Evolutionary conservation across 2,888 invertebrate genomes (phyloP).

Genomic region (Crocallis elinguaria): DNA sequence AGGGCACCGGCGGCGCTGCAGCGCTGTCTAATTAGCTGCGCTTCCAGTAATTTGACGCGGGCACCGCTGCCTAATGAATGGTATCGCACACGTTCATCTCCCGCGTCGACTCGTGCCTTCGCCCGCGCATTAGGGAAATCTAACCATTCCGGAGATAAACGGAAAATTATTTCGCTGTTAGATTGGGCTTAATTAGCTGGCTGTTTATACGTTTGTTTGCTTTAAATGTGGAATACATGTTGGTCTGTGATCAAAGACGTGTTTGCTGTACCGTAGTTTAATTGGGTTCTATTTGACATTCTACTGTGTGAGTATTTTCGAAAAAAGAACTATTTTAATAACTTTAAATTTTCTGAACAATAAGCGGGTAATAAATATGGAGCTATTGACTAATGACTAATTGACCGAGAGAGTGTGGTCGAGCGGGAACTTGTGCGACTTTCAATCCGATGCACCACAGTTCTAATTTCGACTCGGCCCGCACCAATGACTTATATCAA

Average conservation of each 20-base stretch:
- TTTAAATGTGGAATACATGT: constrained; percentile 6
- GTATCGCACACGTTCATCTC: constrained; percentile 83
- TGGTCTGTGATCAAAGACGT: constrained; percentile 4
- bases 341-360: too few species aligned
- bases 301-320: too few species aligned
- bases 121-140: constrained; percentile 65
- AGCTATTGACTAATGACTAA: too few species aligned
- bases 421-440: too few species aligned
- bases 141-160: constrained; percentile 64
- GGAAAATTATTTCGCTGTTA: constrained; percentile 52
- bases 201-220: constrained; percentile 18
- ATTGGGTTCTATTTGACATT: too few species aligned
- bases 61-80: constrained; percentile 79
- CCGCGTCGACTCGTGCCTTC: constrained; percentile 66
- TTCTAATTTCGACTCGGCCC: too few species aligned
- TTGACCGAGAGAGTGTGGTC: too few species aligned
- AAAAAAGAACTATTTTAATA: too few species aligned
- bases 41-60: constrained; percentile 80
- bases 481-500: too few species aligned
- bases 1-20: constrained; percentile 41
- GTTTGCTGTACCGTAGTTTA: too few species aligned
- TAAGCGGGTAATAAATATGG: too few species aligned
- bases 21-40: constrained; percentile 78
- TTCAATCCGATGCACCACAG: too few species aligned
- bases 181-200: constrained; percentile 39